phyloP scores from a whole-genome alignment of 2,888 invertebrate species.

The Epiblema foenella region DNA sequence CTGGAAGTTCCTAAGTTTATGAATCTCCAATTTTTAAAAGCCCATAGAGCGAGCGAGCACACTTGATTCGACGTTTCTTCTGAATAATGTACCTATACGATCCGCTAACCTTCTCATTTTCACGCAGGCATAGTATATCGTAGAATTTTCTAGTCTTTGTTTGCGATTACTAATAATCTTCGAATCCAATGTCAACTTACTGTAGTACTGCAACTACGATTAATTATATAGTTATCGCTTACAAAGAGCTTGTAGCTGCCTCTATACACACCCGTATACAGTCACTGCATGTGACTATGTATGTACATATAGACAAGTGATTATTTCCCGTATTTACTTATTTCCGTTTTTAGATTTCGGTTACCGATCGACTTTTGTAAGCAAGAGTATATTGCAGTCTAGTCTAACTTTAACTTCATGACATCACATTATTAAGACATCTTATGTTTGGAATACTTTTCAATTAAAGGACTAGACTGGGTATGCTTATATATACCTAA shows the following conservation, averaged over 20 bases:
- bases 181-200: not conserved
- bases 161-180: not conserved
- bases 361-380: slow-evolving; percentile 44
- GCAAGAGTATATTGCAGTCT: slow-evolving; percentile 34
- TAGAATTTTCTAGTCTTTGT: not conserved
- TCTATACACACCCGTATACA: slow-evolving; percentile 37
- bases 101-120: no score
- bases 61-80: no score
- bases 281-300: slow-evolving; percentile 48
- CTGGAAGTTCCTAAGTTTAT: not conserved
- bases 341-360: slow-evolving; percentile 41
- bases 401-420: slow-evolving; percentile 12
- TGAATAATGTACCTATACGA: no score
- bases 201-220: not conserved
- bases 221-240: not conserved
- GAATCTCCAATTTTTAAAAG: not conserved
- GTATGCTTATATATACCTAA: slow-evolving; percentile 26
- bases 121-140: no score
- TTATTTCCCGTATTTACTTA: slow-evolving; percentile 32
- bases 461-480: slow-evolving; percentile 22
- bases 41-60: not conserved
- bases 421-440: slow-evolving; percentile 32
- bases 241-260: slow-evolving; percentile 31
- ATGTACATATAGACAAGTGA: slow-evolving; percentile 45
- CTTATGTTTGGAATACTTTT: slow-evolving; percentile 4